Evolutionary conservation across 2,113 vertebrate species (phyloP).

Genomic region (Etheostoma spectabile): DNA sequence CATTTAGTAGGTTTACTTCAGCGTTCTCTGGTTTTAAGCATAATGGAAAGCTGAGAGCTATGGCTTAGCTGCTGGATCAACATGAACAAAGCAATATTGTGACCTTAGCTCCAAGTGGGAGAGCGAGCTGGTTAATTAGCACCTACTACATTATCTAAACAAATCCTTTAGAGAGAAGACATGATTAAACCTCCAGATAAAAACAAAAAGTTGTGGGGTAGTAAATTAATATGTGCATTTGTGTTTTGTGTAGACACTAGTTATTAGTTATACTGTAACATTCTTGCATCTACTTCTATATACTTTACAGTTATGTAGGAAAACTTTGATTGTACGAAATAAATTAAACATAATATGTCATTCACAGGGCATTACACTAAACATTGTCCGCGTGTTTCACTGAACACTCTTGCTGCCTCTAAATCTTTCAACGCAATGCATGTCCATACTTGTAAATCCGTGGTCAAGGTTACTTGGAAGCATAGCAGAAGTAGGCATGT

Average conservation of each 20-base stretch:
- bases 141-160: slow-evolving; percentile 63
- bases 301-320: not conserved
- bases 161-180: slow-evolving; percentile 56
- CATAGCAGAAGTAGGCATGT: slow-evolving; percentile 60
- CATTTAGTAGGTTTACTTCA: slow-evolving; percentile 75
- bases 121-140: slow-evolving; percentile 66
- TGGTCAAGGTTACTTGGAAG: slow-evolving; percentile 63
- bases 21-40: slow-evolving; percentile 58
- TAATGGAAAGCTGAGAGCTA: slow-evolving; percentile 66
- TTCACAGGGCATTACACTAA: slow-evolving; percentile 12
- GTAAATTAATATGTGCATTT: slow-evolving; percentile 42
- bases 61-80: slow-evolving; percentile 62
- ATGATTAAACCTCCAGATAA: slow-evolving; percentile 64
- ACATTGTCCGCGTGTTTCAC: slow-evolving; percentile 35
- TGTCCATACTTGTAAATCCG: slow-evolving; percentile 59
- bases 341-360: slow-evolving; percentile 22
- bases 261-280: slow-evolving; percentile 16
- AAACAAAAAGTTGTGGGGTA: slow-evolving; percentile 37
- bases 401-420: slow-evolving; percentile 44
- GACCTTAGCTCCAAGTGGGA: slow-evolving; percentile 61
- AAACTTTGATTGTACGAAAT: not conserved
- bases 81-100: slow-evolving; percentile 61
- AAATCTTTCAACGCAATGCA: slow-evolving; percentile 63
- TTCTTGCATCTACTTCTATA: not conserved
- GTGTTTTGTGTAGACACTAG: slow-evolving; percentile 9